phyloP scores from a whole-genome alignment of 1,140 invertebrate genomes.

The Drosophila bocki region DNA sequence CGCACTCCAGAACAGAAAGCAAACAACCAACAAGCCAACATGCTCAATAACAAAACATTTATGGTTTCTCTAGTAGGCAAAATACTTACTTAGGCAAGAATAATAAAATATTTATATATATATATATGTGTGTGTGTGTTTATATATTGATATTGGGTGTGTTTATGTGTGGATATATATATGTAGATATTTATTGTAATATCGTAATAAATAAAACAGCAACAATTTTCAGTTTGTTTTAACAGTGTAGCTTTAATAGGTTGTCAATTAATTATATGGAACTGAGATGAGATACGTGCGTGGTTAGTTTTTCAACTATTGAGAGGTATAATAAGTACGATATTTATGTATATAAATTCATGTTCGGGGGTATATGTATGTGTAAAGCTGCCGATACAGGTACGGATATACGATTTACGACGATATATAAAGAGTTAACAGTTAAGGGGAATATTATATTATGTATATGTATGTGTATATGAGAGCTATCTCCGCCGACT shows the following conservation, averaged over 20 bases:
- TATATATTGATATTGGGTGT: conserved; percentile 40
- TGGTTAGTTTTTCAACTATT: conserved; percentile 69
- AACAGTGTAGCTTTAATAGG: conserved; percentile 81
- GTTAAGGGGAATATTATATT: conserved; percentile 33
- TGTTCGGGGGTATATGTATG: conserved; percentile 51
- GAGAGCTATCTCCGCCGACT: conserved; percentile 35
- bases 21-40: conserved; percentile 81
- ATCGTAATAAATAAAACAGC: conserved; percentile 78
- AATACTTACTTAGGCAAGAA: conserved; percentile 70
- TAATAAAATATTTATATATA: conserved; percentile 51
- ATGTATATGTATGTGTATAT: conserved; percentile 43
- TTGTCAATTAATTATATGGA: conserved; percentile 78
- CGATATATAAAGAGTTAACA: conserved; percentile 45
- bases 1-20: conserved; percentile 76
- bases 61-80: conserved; percentile 52
- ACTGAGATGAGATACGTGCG: conserved; percentile 72
- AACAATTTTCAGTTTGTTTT: conserved; percentile 74
- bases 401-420: conserved; percentile 48
- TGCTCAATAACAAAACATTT: conserved; percentile 75
- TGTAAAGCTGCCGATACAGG: conserved; percentile 53
- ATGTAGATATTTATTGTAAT: conserved; percentile 48
- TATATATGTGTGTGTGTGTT: conserved; percentile 17
- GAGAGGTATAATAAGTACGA: conserved; percentile 65
- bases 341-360: conserved; percentile 55
- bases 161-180: conserved; percentile 39